Percentiles rank a stretch among this genome's conserved stretches.
Evolutionary conservation across 2,888 invertebrate genomes (phyloP).

Genomic region (Diadegma fenestrale): DNA sequence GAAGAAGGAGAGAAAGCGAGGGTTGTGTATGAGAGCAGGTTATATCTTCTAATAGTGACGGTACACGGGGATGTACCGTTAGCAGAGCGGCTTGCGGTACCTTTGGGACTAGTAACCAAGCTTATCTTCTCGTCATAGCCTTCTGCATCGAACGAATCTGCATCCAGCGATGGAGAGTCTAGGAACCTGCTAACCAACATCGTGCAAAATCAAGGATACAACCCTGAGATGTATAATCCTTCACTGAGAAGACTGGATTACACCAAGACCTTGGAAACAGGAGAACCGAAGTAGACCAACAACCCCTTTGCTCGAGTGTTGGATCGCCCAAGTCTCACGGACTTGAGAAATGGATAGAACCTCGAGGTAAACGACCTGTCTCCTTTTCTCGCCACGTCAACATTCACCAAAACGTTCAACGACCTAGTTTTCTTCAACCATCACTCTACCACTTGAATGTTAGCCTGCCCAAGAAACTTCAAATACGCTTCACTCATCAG

Average conservation of each 20-base stretch:
- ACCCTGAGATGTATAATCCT: constrained; percentile 23
- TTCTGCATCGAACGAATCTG: constrained; percentile 48
- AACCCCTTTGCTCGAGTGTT: constrained; percentile 4
- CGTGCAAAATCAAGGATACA: constrained; percentile 22
- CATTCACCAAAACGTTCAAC: not conserved
- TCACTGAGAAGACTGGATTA: constrained; percentile 24
- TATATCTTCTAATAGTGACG: constrained; percentile 42
- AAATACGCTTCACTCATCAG: constrained; percentile 8
- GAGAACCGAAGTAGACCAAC: constrained; percentile 5
- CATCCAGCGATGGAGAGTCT: constrained; percentile 25
- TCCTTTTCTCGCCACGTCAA: constrained; percentile 13
- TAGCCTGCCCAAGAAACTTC: not conserved
- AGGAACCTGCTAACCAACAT: constrained; percentile 8
- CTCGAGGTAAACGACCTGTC: constrained; percentile 16
- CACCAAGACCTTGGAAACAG: not conserved
- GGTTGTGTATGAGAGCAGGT: constrained; percentile 14
- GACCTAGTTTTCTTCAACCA: not conserved
- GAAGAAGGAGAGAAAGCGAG: not conserved
- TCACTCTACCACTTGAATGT: not conserved
- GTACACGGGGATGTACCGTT: constrained; percentile 28
- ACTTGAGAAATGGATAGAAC: constrained; percentile 9
- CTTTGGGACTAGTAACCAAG: constrained; percentile 31
- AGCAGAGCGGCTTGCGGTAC: constrained; percentile 19
- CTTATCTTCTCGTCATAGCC: constrained; percentile 35
- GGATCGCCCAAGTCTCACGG: not conserved